Conservation (phyloP, 2,888 invertebrate species). For the Yponomeuta plumbellus region DNA sequence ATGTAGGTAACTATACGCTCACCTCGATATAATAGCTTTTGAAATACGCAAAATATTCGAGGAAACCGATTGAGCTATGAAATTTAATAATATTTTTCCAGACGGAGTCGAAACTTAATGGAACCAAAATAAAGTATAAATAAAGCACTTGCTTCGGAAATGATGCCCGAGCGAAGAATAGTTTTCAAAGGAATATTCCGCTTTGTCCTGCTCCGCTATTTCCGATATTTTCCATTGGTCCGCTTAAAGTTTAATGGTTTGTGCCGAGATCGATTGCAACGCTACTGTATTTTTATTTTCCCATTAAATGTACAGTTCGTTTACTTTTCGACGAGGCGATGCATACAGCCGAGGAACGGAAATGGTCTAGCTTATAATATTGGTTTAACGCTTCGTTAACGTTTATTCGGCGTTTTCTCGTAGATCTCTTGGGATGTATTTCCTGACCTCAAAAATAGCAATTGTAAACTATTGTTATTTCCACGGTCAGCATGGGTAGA, state of each 20-base stretch:
- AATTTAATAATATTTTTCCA: constrained; percentile 1
- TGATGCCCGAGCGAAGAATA: constrained; percentile 34
- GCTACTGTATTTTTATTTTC: constrained; percentile 63
- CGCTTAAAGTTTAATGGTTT: constrained; percentile 62
- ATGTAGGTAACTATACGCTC: too few relatives aligned
- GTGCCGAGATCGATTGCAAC: constrained; percentile 52
- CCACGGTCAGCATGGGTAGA: too few relatives aligned
- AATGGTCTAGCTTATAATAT: constrained; percentile 24
- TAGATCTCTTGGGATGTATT: not conserved
- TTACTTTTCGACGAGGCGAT: constrained; percentile 26
- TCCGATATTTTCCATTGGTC: constrained; percentile 52
- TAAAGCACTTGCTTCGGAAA: constrained; percentile 12
- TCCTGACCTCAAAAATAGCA: too few relatives aligned
- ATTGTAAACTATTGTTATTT: too few relatives aligned
- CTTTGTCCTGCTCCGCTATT: constrained; percentile 49
- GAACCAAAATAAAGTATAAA: constrained; percentile 12
- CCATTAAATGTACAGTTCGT: constrained; percentile 53
- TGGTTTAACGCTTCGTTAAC: constrained; percentile 25
- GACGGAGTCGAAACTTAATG: constrained; percentile 2
- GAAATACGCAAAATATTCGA: not conserved
- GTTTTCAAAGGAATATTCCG: constrained; percentile 57
- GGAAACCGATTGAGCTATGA: not conserved
- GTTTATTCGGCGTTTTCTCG: not conserved
- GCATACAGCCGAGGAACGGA: constrained; percentile 19
- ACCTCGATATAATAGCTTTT: not conserved